phyloP scores from a whole-genome alignment of 2,113 vertebrate species.

The Pimephales promelas region DNA sequence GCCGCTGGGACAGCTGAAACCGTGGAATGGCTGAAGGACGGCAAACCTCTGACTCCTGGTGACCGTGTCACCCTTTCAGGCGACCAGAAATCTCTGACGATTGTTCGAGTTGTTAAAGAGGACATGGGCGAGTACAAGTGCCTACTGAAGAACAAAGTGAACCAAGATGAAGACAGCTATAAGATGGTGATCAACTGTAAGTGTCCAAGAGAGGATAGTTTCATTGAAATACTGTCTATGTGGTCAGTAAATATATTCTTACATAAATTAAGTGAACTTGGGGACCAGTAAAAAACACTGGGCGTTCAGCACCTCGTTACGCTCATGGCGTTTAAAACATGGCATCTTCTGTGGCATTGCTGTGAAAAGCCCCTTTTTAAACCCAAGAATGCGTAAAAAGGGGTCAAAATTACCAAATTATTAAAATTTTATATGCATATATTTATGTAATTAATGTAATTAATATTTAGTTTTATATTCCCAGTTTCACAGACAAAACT shows the following conservation, averaged over 20 bases:
- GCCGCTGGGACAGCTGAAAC: conserved; percentile 24
- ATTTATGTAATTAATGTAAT: too few species aligned
- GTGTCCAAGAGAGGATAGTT: conserved; percentile 43
- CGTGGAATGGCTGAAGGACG: conserved; percentile 62
- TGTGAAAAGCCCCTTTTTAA: too few species aligned
- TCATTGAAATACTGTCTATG: not conserved
- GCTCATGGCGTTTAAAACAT: too few species aligned
- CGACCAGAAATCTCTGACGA: conserved; percentile 48
- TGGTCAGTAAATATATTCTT: not conserved
- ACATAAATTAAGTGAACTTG: too few species aligned
- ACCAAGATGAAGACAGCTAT: not conserved
- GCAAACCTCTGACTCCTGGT: not conserved
- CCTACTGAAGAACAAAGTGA: conserved; percentile 59
- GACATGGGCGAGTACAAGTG: conserved; percentile 69
- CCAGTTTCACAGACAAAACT: too few species aligned
- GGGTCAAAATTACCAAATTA: too few species aligned
- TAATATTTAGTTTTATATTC: too few species aligned
- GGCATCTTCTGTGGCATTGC: too few species aligned
- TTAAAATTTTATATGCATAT: too few species aligned
- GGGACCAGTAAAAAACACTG: too few species aligned
- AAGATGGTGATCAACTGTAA: conserved; percentile 68
- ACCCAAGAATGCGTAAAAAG: too few species aligned
- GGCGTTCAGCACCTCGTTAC: too few species aligned
- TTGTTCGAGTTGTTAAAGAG: conserved; percentile 60
- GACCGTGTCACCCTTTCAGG: not conserved